These are phyloP conservation scores for Drosophila diplacantha DNA, from an alignment of 2,888 invertebrate species.

Conservation along the genomic window DNA sequence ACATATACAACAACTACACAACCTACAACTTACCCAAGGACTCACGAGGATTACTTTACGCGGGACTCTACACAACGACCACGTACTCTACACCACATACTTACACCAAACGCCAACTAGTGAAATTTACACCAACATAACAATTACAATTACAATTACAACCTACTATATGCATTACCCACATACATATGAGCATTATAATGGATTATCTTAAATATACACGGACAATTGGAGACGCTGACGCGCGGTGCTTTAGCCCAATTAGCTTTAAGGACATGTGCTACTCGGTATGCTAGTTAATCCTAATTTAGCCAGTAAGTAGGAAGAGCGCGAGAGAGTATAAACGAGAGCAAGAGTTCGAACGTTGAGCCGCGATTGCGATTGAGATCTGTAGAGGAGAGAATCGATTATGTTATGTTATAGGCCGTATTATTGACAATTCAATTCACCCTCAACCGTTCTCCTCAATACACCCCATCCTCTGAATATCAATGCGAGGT, in stretches of 20 bases:
- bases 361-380: conserved; percentile 21
- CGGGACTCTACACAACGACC: conserved; percentile 34
- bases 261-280: conserved; percentile 29
- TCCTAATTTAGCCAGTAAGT: conserved; percentile 32
- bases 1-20: conserved; percentile 44
- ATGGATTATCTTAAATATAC: conserved; percentile 39
- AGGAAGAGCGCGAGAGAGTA: conserved; percentile 19
- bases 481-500: conserved; percentile 49
- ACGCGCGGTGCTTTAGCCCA: conserved; percentile 64
- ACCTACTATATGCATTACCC: conserved; percentile 26
- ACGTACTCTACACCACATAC: conserved; percentile 28
- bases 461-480: conserved; percentile 1
- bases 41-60: conserved; percentile 45
- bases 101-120: conserved; percentile 57
- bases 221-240: conserved; percentile 51
- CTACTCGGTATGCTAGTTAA: conserved; percentile 40
- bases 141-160: conserved; percentile 11
- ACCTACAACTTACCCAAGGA: conserved; percentile 55
- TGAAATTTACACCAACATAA: conserved; percentile 62
- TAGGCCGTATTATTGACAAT: conserved; percentile 18
- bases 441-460: background rate
- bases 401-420: conserved; percentile 18
- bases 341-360: conserved; percentile 22
- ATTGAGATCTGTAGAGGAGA: conserved; percentile 3
- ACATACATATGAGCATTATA: conserved; percentile 35